Conservation (phyloP, 1,140 invertebrate genomes). For the Solen grandis region DNA sequence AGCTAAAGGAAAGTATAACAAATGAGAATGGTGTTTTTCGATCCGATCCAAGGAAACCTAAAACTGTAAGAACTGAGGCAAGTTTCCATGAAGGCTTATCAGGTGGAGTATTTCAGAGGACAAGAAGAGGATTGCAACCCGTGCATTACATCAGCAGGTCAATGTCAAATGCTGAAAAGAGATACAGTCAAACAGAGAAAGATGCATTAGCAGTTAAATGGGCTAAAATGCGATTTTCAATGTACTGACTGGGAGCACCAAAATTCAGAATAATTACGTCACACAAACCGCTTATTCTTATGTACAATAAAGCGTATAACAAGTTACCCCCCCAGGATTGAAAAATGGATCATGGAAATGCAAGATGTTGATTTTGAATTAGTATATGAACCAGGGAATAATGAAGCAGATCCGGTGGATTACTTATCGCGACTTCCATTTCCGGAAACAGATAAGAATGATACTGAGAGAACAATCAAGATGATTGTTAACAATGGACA, state of each 20-base stretch:
- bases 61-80: slow-evolving; percentile 78
- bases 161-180: too few species aligned
- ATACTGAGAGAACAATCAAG: slow-evolving; percentile 12
- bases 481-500: slow-evolving; percentile 27
- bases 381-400: slow-evolving; percentile 24
- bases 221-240: slow-evolving; percentile 49
- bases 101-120: slow-evolving; percentile 76
- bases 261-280: slow-evolving; percentile 53
- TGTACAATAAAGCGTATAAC: slow-evolving; percentile 31
- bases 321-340: too few species aligned
- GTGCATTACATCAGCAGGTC: too few species aligned
- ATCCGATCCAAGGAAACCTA: slow-evolving; percentile 60
- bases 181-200: slow-evolving; percentile 80
- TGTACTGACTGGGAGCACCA: slow-evolving; percentile 58
- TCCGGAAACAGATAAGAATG: neutral
- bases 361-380: slow-evolving; percentile 45
- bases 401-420: slow-evolving; percentile 62
- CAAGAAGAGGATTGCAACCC: too few species aligned
- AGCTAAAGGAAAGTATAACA: slow-evolving; percentile 54
- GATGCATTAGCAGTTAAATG: slow-evolving; percentile 70
- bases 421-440: slow-evolving; percentile 55
- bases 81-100: slow-evolving; percentile 80
- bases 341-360: too few species aligned
- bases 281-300: slow-evolving; percentile 27
- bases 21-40: slow-evolving; percentile 39